Base-by-base conservation (phyloP, 1,140 invertebrate species). In the Pygmarrhopalites habei region DNA sequence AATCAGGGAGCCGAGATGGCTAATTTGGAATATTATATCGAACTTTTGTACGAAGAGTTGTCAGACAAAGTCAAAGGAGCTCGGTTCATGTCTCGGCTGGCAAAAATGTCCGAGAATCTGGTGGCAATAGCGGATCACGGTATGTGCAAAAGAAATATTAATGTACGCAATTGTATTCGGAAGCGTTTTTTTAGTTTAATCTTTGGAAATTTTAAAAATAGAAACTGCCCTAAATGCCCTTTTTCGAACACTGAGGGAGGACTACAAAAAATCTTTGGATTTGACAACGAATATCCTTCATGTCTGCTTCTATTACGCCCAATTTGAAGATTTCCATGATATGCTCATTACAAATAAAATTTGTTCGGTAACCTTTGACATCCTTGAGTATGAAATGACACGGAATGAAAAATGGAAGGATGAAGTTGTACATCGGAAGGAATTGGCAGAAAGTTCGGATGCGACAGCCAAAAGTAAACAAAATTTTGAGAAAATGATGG, bases 251-350 rank as follows among this genome's bases (percentile, higher is more conserved):
- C 77, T 98, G 41, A 81, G 95, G 72, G 96, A 99, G 81, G 95
- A 99, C 78, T 98, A 93, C 87, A 90, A 89, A 77, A 86, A 89
- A 73, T 97, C 92, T 75, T 87, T 97, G 72, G 94, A 98, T 76
- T 77, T 99, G 29, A 94, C 92, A 59, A 96, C 90, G 69, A 96
- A 97, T 76, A 93, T 99, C 73, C 87, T 97, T 64, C 94, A 94
- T 74, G 90, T 92, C 67, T 99, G 98, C 78, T 94, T 95, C 74
- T 96, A 92, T 75, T 95, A 99, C 76, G 97, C 95, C 14, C 89
- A 89, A n/a, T 98, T 95, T 74, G 86, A 87, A 68, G 86, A 92
- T 73, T 98, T 99, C 79, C 95, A 99, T 76, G 84, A 86, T 39
- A 85, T 97, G 14, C 89, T 99, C 52, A 80, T 88, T 14, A 88